Conservation (phyloP, 1,140 invertebrate species). For the Psix sp. region DNA sequence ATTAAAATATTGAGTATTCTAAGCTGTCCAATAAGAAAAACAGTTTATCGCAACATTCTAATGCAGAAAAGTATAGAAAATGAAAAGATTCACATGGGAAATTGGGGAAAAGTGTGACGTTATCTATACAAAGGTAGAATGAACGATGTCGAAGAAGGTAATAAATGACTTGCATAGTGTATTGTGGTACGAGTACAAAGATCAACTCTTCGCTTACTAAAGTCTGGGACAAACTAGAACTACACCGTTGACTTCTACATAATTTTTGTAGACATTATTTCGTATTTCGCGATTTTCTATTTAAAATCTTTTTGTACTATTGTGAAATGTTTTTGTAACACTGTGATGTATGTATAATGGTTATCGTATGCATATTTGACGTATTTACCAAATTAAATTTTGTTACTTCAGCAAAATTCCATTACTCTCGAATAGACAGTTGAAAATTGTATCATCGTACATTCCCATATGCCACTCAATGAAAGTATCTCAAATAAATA, state of each 20-base stretch:
- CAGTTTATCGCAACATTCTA: constrained; percentile 45
- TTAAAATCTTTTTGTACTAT: constrained; percentile 56
- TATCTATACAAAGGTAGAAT: constrained; percentile 47
- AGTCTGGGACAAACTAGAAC: constrained; percentile 52
- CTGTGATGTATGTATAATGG: constrained; percentile 35
- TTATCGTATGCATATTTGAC: constrained; percentile 39
- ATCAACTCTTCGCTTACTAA: constrained; percentile 43
- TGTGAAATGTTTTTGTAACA: constrained; percentile 46
- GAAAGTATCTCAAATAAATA: constrained; percentile 2
- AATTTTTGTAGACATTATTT: constrained; percentile 40
- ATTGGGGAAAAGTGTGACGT: constrained; percentile 48
- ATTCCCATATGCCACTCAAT: constrained; percentile 5
- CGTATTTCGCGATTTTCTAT: constrained; percentile 53
- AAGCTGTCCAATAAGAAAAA: no score
- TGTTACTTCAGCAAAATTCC: constrained; percentile 31
- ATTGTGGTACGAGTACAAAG: constrained; percentile 42
- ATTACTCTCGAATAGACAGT: constrained; percentile 35
- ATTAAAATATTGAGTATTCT: no score
- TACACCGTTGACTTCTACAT: constrained; percentile 44
- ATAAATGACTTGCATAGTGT: constrained; percentile 55
- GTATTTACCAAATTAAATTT: constrained; percentile 51
- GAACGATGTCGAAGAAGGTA: constrained; percentile 57
- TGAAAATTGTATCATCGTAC: constrained; percentile 26
- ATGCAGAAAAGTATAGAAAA: constrained; percentile 10
- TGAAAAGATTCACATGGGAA: constrained; percentile 35